These are phyloP conservation scores for Dysmachus trigonus DNA, from an alignment of 2,888 invertebrate genomes.

Conservation along the genomic window DNA sequence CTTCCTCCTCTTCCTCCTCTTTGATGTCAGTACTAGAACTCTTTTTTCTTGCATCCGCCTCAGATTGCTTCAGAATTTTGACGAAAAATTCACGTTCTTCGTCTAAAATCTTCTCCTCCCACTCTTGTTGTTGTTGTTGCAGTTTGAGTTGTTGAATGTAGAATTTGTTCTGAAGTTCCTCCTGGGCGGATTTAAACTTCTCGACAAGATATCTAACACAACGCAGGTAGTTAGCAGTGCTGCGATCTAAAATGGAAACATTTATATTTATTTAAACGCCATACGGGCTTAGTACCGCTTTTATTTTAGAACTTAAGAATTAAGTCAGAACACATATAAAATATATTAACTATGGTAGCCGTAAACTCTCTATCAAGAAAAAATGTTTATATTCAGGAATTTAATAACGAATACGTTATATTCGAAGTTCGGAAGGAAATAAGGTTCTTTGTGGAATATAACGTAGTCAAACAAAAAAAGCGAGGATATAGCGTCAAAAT, in stretches of 20 bases:
- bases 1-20: background rate
- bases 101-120: conserved; percentile 42
- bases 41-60: background rate
- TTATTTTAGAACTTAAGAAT: no score
- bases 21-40: background rate
- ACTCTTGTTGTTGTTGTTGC: conserved; percentile 41
- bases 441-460: no score
- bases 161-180: conserved; percentile 34
- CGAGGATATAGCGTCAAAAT: no score
- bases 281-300: no score
- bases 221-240: background rate
- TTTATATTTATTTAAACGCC: background rate
- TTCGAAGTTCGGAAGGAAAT: no score
- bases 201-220: conserved; percentile 32
- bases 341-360: no score
- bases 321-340: no score
- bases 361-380: no score
- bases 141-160: conserved; percentile 24
- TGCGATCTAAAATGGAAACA: background rate
- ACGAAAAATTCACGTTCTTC: conserved; percentile 38
- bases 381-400: no score
- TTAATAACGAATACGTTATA: no score
- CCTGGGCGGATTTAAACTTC: conserved; percentile 8
- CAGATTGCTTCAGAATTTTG: conserved; percentile 16
- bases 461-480: no score